These are phyloP conservation scores for Sebastes flavidus DNA, from an alignment of 2,797 vertebrate species.

Conservation along the genomic window DNA sequence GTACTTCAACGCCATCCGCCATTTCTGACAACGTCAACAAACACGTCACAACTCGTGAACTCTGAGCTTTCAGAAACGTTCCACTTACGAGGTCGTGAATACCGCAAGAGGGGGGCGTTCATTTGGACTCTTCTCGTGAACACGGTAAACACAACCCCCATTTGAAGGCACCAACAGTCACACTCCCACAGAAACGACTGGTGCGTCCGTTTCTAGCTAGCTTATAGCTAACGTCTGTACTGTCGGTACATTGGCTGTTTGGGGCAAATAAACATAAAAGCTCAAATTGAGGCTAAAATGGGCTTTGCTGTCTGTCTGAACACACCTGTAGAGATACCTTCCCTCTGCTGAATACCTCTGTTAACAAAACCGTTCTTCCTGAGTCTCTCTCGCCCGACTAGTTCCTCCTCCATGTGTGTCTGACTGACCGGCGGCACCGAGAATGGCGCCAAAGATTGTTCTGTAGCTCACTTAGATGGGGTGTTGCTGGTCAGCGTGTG, in stretches of 20 bases:
- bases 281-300: background rate
- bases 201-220: background rate
- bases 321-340: conserved; percentile 43
- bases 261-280: background rate
- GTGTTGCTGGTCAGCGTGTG: conserved; percentile 49
- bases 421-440: conserved; percentile 62
- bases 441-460: conserved; percentile 80
- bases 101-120: too few relatives aligned
- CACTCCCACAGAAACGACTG: background rate
- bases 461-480: conserved; percentile 67
- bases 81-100: too few relatives aligned
- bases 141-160: too few relatives aligned
- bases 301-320: conserved; percentile 34
- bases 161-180: too few relatives aligned
- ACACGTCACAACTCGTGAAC: too few relatives aligned
- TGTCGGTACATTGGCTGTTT: background rate
- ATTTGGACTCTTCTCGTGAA: too few relatives aligned
- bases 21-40: too few relatives aligned
- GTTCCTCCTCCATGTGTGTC: conserved; percentile 24
- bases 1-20: too few relatives aligned
- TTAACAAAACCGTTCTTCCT: conserved; percentile 73
- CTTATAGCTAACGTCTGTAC: background rate
- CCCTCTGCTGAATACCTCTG: conserved; percentile 70
- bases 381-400: conserved; percentile 32
- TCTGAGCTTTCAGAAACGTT: too few relatives aligned